Conservation (phyloP, 2,797 vertebrate genomes). For the Mallotus villosus region DNA sequence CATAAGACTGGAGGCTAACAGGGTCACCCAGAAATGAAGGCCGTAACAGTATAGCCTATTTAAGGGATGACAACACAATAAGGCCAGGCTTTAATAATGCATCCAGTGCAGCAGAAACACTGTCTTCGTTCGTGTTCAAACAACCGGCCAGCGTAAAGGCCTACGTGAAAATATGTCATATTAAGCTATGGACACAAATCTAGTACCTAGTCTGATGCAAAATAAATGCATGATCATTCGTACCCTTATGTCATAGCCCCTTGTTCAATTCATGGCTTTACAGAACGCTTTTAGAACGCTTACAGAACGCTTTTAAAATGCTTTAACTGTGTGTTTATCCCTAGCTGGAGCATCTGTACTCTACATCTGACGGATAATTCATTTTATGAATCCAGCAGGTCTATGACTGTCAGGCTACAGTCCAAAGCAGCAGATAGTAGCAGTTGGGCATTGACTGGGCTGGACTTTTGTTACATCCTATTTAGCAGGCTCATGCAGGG, state of each 20-base stretch:
- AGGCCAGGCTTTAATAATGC: conserved; percentile 60
- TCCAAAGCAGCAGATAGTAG: conserved; percentile 3
- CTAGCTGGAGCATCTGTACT: too few species aligned
- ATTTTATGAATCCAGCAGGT: conserved; percentile 28
- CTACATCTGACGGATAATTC: conserved; percentile 22
- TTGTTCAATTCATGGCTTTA: too few species aligned
- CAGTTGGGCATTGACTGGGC: conserved; percentile 31
- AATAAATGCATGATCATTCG: conserved; percentile 22
- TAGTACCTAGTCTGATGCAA: too few species aligned
- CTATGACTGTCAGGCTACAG: conserved; percentile 28
- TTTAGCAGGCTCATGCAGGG: not conserved
- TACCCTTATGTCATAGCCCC: too few species aligned
- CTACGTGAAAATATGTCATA: not conserved
- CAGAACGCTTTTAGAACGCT: too few species aligned
- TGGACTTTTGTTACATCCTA: not conserved
- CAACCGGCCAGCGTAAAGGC: too few species aligned
- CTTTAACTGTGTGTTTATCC: too few species aligned
- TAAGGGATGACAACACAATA: conserved; percentile 50
- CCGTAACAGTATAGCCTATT: conserved; percentile 23
- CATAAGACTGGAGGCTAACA: conserved; percentile 6
- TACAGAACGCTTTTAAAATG: too few species aligned
- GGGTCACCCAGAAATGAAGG: conserved; percentile 9
- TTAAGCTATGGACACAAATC: not conserved
- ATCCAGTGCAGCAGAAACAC: conserved; percentile 35
- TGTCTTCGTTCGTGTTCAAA: conserved; percentile 7